Percentiles rank a stretch among this genome's conserved stretches.
phyloP scores from a whole-genome alignment of 2,113 vertebrate genomes.

The Indicator indicator region DNA sequence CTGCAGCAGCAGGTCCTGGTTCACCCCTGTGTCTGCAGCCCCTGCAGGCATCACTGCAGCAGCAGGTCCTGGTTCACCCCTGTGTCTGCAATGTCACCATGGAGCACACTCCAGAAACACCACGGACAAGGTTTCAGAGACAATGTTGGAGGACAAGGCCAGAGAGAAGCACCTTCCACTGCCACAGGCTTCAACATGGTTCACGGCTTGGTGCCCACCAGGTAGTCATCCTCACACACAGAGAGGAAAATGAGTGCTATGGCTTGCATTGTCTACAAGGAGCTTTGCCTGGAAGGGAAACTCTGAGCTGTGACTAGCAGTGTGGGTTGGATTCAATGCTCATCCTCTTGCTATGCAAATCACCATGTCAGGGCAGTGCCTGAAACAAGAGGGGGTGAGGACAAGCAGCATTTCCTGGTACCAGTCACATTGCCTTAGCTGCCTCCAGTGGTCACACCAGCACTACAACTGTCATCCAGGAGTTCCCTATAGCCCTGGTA shows the following conservation, averaged over 20 bases:
- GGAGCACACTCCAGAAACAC: constrained; percentile 52
- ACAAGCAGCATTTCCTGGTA: not conserved
- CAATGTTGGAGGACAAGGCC: constrained; percentile 39
- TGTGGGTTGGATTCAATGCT: constrained; percentile 78
- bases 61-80: not conserved
- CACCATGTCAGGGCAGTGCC: constrained; percentile 80
- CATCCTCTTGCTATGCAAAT: constrained; percentile 72
- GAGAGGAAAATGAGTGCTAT: constrained; percentile 76
- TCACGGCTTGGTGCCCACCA: not conserved
- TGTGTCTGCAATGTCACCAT: constrained; percentile 62
- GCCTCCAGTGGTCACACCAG: not conserved
- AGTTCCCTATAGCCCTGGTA: not conserved
- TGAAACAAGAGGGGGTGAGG: not conserved
- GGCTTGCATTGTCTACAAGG: constrained; percentile 78
- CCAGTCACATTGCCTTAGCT: not conserved
- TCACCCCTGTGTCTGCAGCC: constrained; percentile 30
- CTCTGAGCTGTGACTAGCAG: constrained; percentile 82
- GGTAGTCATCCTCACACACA: constrained; percentile 42
- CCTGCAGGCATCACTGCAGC: not conserved
- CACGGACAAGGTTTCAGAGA: not conserved
- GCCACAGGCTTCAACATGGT: constrained; percentile 43
- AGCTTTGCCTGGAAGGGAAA: constrained; percentile 82
- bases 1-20: not conserved
- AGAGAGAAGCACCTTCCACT: constrained; percentile 36
- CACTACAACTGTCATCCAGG: not conserved